Percentiles rank a stretch among this genome's conserved stretches.
These are phyloP conservation scores for Tenualosa thibaudeaui DNA, from an alignment of 2,797 vertebrate genomes.

Conservation along the genomic window DNA sequence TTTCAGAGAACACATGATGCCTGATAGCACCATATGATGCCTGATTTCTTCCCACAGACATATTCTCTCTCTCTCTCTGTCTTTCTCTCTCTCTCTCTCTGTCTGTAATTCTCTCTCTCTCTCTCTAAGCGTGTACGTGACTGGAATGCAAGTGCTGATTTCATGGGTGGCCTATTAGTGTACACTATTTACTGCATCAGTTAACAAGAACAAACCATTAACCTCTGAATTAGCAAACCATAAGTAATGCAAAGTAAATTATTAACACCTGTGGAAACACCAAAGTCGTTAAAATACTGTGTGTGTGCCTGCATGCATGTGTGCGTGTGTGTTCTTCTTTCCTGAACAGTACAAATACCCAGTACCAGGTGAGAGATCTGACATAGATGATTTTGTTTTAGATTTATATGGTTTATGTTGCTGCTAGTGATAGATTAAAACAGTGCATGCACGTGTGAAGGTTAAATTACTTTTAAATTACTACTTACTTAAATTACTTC, in stretches of 20 bases:
- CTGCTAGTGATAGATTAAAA: neutral
- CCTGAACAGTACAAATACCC: neutral
- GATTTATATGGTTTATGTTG: neutral
- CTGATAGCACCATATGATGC: no score
- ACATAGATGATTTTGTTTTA: neutral
- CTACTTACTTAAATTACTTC: no score
- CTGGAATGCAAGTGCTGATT: neutral
- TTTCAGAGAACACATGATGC: neutral
- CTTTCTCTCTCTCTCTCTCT: neutral
- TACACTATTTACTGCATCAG: neutral
- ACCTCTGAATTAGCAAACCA: constrained; percentile 18
- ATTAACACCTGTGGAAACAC: neutral
- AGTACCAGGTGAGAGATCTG: neutral
- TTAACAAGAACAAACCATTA: constrained; percentile 20
- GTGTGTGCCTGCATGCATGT: neutral
- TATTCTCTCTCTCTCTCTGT: neutral
- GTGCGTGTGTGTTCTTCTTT: neutral
- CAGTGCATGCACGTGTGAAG: neutral
- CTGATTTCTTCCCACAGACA: no score
- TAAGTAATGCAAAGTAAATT: constrained; percentile 7
- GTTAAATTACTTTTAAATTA: no score
- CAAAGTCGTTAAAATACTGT: neutral
- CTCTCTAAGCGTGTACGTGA: neutral
- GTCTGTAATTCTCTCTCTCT: neutral
- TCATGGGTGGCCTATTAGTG: neutral